phyloP scores from a whole-genome alignment of 2,888 invertebrate genomes.

The Mechanitis messenoides region DNA sequence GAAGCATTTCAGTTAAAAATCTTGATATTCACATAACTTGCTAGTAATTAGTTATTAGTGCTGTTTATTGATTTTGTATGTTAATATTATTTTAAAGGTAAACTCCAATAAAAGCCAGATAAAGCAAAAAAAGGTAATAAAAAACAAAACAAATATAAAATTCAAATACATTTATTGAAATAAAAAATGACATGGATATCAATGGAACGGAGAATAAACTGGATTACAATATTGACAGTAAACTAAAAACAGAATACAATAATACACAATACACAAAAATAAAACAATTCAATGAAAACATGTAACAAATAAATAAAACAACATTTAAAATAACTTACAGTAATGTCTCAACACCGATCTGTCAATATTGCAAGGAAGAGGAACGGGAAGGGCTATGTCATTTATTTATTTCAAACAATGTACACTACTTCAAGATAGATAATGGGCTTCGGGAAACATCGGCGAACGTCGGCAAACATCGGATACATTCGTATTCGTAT shows the following conservation, averaged over 20 bases:
- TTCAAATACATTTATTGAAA: conserved; percentile 74
- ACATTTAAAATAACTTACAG: conserved; percentile 57
- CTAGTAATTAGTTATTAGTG: too few relatives aligned
- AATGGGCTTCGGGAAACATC: too few relatives aligned
- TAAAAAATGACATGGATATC: conserved; percentile 71
- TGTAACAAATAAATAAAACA: conserved; percentile 70
- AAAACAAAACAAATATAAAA: conserved; percentile 49
- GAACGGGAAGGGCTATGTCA: conserved; percentile 51
- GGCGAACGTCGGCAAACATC: too few relatives aligned
- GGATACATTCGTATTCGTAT: too few relatives aligned
- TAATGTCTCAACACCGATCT: conserved; percentile 73
- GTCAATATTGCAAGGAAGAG: conserved; percentile 68
- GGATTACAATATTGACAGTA: conserved; percentile 75
- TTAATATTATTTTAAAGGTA: too few relatives aligned
- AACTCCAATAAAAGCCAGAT: too few relatives aligned
- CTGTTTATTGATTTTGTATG: too few relatives aligned
- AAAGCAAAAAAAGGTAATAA: conserved; percentile 23
- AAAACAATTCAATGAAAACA: conserved; percentile 72
- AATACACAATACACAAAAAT: conserved; percentile 61
- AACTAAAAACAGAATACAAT: conserved; percentile 59
- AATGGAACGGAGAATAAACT: conserved; percentile 51
- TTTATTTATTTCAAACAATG: conserved; percentile 71
- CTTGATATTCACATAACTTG: too few relatives aligned
- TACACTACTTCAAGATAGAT: conserved; percentile 29
- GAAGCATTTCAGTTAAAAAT: too few relatives aligned